A percentile compares a stretch with the other conserved stretches of the same genome.
Evolutionary conservation across 2,888 invertebrate species (phyloP).

Genomic region (Lacanobia oleracea): DNA sequence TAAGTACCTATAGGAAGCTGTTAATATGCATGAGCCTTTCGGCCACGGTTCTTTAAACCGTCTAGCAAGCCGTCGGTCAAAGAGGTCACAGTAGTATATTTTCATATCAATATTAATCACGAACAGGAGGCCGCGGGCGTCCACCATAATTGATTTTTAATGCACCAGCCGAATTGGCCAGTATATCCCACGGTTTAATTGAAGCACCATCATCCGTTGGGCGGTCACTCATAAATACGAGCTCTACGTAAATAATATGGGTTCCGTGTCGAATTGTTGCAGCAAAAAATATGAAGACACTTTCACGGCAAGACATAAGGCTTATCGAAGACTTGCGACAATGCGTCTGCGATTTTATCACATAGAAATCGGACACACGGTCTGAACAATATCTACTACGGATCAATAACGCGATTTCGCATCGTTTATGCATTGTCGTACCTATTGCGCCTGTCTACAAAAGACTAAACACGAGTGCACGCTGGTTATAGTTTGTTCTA

Average conservation of each 20-base stretch:
- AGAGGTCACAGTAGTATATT: slow-evolving; percentile 53
- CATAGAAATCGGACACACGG: neutral
- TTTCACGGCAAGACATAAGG: neutral
- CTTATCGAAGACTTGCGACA: neutral
- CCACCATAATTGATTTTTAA: slow-evolving; percentile 66
- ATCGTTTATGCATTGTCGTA: neutral
- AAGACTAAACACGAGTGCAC: no score
- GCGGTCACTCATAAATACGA: slow-evolving; percentile 45
- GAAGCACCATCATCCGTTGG: slow-evolving; percentile 46
- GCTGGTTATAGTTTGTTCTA: no score
- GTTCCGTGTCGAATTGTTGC: neutral
- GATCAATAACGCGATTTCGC: neutral
- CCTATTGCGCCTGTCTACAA: neutral
- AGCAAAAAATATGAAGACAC: neutral
- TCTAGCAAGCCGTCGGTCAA: slow-evolving; percentile 44
- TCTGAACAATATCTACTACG: no score
- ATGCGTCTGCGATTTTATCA: neutral
- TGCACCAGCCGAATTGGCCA: slow-evolving; percentile 56
- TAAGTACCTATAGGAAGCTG: neutral
- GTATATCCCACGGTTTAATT: slow-evolving; percentile 58
- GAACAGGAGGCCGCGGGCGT: slow-evolving; percentile 52
- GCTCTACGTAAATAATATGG: slow-evolving; percentile 51
- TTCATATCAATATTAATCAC: slow-evolving; percentile 63
- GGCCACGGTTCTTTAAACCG: neutral
- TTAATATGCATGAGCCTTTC: slow-evolving; percentile 2